These are phyloP conservation scores for Microcaecilia unicolor DNA, from an alignment of 2,797 vertebrate species.

Conservation along the genomic window DNA sequence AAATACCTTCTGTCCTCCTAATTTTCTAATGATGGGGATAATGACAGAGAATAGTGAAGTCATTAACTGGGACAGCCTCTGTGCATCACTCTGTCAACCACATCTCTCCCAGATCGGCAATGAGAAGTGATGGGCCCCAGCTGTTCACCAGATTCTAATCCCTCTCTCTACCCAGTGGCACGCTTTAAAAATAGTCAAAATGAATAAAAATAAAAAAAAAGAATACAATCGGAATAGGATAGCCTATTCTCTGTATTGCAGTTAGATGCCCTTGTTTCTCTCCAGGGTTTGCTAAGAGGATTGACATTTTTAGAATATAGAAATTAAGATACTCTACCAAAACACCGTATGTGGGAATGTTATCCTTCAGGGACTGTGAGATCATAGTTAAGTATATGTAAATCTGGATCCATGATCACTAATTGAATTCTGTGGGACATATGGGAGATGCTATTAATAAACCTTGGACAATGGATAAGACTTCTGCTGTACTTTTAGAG, in stretches of 20 bases:
- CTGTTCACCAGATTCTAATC: constrained; percentile 65
- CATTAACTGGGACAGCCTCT: constrained; percentile 95
- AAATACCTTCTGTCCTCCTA: constrained; percentile 99
- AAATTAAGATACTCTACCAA: no score
- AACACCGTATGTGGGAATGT: background rate
- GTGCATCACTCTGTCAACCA: constrained; percentile 95
- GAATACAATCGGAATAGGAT: background rate
- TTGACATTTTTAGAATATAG: no score
- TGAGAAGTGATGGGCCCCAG: constrained; percentile 95
- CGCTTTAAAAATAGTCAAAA: constrained; percentile 19
- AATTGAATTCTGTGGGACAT: background rate
- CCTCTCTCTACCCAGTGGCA: constrained; percentile 27
- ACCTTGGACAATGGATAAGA: accelerated
- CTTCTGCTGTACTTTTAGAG: background rate
- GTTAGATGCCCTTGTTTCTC: background rate
- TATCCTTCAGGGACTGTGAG: background rate
- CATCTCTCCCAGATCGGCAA: constrained; percentile 80
- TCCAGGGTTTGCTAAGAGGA: no score
- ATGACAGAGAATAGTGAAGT: constrained; percentile 98
- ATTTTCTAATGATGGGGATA: constrained; percentile 99
- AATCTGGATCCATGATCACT: background rate
- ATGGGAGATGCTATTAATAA: background rate
- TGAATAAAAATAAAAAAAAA: constrained; percentile 3
- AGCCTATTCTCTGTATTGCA: background rate
- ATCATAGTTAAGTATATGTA: background rate